phyloP scores from a whole-genome alignment of 2,113 vertebrate genomes.

The Chitala chitala region DNA sequence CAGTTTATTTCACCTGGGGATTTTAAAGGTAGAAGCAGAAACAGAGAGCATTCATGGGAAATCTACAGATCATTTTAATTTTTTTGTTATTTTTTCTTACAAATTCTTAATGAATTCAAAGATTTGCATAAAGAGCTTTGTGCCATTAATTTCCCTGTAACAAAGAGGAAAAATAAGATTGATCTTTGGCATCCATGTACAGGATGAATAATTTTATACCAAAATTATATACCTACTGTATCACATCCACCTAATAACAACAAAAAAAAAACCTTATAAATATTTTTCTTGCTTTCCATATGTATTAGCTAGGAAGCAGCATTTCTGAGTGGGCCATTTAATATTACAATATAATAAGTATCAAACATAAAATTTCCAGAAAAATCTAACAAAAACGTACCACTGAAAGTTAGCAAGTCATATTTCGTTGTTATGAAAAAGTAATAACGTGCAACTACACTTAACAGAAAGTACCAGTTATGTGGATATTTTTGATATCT shows the following conservation, averaged over 20 bases:
- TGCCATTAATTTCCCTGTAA: constrained; percentile 69
- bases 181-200: constrained; percentile 69
- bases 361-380: constrained; percentile 42
- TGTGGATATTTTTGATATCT: constrained; percentile 65
- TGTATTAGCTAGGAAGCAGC: constrained; percentile 78
- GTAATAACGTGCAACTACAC: constrained; percentile 71
- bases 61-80: constrained; percentile 63
- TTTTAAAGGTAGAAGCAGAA: constrained; percentile 73
- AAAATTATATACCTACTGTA: constrained; percentile 53
- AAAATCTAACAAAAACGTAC: constrained; percentile 66
- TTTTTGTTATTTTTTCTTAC: constrained; percentile 60
- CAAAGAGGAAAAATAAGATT: constrained; percentile 61
- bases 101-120: constrained; percentile 56
- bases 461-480: constrained; percentile 74
- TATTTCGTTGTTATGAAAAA: constrained; percentile 65
- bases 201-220: constrained; percentile 56
- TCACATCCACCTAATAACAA: constrained; percentile 63
- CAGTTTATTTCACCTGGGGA: constrained; percentile 67
- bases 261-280: constrained; percentile 68
- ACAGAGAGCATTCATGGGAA: constrained; percentile 67
- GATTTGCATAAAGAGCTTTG: constrained; percentile 73
- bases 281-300: constrained; percentile 69
- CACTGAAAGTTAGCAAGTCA: constrained; percentile 71
- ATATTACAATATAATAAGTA: constrained; percentile 69
- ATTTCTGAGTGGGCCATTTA: constrained; percentile 62